These are phyloP conservation scores for Phylloscopus trochiloides DNA, from an alignment of 2,113 vertebrate species.

Conservation along the genomic window DNA sequence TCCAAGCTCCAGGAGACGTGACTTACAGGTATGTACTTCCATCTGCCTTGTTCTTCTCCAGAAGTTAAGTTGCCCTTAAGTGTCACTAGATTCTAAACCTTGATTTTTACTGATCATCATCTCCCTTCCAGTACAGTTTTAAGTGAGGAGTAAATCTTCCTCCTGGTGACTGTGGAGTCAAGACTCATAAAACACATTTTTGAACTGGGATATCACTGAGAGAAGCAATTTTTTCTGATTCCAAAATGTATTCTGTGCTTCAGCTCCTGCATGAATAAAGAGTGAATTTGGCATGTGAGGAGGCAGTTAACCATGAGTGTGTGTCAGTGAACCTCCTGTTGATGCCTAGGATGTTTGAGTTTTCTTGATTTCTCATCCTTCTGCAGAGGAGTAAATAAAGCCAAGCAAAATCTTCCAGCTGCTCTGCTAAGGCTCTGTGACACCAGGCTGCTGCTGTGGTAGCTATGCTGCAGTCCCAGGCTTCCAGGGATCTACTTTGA, in stretches of 20 bases:
- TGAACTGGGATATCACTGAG: not conserved
- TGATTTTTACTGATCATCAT: not conserved
- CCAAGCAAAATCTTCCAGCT: not conserved
- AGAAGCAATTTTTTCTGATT: not conserved
- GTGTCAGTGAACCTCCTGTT: not conserved
- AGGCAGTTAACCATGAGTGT: not conserved
- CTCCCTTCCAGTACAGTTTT: not conserved
- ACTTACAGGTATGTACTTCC: not conserved
- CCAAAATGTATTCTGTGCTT: not conserved
- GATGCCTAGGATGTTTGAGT: not conserved
- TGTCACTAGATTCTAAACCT: not conserved
- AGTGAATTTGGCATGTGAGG: not conserved
- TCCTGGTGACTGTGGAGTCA: not conserved
- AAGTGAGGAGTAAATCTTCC: not conserved
- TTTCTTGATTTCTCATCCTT: not conserved
- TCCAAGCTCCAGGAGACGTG: not conserved
- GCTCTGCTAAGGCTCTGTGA: fast-evolving
- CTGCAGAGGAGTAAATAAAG: not conserved
- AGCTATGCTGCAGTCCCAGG: not conserved
- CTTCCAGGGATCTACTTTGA: not conserved
- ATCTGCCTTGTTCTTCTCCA: not conserved
- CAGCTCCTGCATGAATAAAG: not conserved
- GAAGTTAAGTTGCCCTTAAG: not conserved
- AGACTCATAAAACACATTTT: not conserved
- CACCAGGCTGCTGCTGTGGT: not conserved